Conservation (phyloP, 2,113 vertebrate genomes). For the Etheostoma cragini region DNA sequence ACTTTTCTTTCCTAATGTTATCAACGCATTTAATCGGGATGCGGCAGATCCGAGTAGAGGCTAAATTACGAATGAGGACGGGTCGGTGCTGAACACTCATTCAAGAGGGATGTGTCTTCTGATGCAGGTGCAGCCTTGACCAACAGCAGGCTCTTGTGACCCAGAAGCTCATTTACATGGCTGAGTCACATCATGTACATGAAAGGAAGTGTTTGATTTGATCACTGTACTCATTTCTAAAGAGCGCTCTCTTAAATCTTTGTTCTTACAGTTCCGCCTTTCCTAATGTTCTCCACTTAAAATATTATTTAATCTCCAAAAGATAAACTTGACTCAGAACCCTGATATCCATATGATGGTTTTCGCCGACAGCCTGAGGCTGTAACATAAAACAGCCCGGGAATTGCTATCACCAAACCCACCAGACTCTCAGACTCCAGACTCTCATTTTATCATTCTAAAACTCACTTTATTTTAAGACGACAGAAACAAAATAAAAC, state of each 20-base stretch:
- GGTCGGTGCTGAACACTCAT: slow-evolving; percentile 32
- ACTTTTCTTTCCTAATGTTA: background rate
- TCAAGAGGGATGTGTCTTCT: slow-evolving; percentile 7
- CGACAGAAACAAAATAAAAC: no score
- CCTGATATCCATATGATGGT: background rate
- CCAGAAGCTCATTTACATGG: background rate
- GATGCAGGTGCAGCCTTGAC: slow-evolving; percentile 32
- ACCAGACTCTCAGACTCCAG: no score
- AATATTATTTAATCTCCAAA: background rate
- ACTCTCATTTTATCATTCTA: no score
- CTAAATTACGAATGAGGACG: no score
- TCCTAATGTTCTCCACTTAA: background rate
- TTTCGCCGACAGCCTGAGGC: background rate
- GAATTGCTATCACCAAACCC: no score
- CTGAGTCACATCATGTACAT: background rate
- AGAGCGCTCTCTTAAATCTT: background rate
- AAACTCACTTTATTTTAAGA: no score
- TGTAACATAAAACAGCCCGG: no score
- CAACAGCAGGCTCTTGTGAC: slow-evolving; percentile 1
- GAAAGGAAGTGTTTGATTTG: background rate
- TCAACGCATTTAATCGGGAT: background rate
- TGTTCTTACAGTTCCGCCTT: background rate
- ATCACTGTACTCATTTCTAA: background rate
- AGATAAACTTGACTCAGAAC: background rate
- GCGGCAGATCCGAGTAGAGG: background rate